Evolutionary conservation across 2,888 invertebrate genomes (phyloP).

Genomic region (Heliconius sara): DNA sequence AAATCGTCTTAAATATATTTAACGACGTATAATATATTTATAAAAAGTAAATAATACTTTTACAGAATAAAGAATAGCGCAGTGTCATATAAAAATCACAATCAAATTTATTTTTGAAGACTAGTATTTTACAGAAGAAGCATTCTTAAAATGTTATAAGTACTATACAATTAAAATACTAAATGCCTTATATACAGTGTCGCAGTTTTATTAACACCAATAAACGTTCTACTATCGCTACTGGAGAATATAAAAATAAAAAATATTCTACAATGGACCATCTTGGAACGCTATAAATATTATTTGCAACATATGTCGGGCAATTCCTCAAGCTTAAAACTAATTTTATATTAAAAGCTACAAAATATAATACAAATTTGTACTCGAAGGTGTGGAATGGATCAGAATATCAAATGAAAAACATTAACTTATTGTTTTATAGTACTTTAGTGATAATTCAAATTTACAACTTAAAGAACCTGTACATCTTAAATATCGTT

Average conservation of each 20-base stretch:
- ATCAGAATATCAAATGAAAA: conserved; percentile 39
- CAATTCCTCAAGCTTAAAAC: conserved; percentile 34
- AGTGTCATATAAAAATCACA: background rate
- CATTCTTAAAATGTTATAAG: background rate
- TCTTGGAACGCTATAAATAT: conserved; percentile 22
- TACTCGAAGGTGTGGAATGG: conserved; percentile 59
- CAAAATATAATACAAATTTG: conserved; percentile 55
- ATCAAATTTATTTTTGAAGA: background rate
- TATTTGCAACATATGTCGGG: conserved; percentile 30
- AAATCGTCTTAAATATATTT: background rate
- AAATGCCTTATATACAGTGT: conserved; percentile 19
- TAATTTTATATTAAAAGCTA: conserved; percentile 33
- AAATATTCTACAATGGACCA: conserved; percentile 38
- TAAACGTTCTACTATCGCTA: conserved; percentile 14
- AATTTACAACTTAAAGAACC: too few species aligned
- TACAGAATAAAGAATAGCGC: background rate
- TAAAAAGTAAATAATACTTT: background rate
- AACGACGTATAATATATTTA: background rate
- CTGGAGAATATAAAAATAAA: conserved; percentile 31
- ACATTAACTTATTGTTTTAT: conserved; percentile 7
- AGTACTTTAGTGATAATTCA: too few species aligned
- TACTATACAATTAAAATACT: background rate
- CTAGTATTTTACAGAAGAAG: background rate
- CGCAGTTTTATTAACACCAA: conserved; percentile 6
- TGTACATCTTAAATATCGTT: too few species aligned